Base-by-base conservation (phyloP, 2,888 invertebrate genomes). In the Morpho helenor region DNA sequence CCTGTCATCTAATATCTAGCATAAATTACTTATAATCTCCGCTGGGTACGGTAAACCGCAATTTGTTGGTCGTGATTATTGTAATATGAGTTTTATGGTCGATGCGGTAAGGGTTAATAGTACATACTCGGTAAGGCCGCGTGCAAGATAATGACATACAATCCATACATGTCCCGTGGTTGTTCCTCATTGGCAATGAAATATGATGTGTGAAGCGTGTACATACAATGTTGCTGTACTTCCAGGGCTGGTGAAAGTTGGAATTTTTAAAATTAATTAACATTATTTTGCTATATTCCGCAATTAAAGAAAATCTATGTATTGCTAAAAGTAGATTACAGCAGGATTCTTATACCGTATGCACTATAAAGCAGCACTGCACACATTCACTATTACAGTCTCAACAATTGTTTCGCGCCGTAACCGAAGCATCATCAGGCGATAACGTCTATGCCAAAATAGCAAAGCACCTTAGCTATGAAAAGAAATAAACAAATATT, bases 131-230 rank as follows among this genome's bases (percentile, higher is more conserved):
- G 59, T 41, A 43, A 43, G 44, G 51, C 44, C 39, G 50, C 47
- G 46, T 68, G 67, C 68, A 73, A 64, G 62, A 64, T 76, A 77
- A 80, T 77, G 76, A 78, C 71, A 74, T 71, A 74, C 72, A 74
- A 77, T 75, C 72, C 67, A 62, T 63, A 63, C 56, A 69, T 67
- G 68, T 65, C 56, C 66, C 57, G 60, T 56, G 56, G 54, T 47
- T 59, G 60, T 58, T 62, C 58, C 67, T 64, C 64, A 67, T 79
- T 77, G 73, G 60, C 70, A 72, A 71, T 81, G 80, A 84, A 73
- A 76, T 79, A 83, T 76, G 78, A 84, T 66, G 73, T 73, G 72
- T 69, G 61, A 68, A 68, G 66, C 65, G 60, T 59, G 62, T 52
- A 51, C 51, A 66, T 68, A 69, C 69, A 68, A 64, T 70, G 71